These are phyloP conservation scores for Pammene fasciana DNA, from an alignment of 2,888 invertebrate species.

Conservation along the genomic window DNA sequence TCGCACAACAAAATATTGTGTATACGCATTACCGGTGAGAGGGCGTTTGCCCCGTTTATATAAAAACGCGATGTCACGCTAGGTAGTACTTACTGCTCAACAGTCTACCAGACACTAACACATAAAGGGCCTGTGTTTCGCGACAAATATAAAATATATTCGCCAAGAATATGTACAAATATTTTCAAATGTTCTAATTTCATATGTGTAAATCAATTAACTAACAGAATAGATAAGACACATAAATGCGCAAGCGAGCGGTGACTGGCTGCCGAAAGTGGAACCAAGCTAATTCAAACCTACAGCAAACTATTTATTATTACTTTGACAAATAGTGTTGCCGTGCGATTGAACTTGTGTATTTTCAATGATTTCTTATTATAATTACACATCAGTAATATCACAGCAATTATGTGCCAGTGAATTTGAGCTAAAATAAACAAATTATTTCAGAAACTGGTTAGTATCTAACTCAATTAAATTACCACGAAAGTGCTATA, in stretches of 20 bases:
- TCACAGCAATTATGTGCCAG: background rate
- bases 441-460: too few relatives aligned
- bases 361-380: too few relatives aligned
- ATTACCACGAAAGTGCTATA: background rate
- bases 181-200: conserved; percentile 26
- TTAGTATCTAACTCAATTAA: too few relatives aligned
- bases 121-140: conserved; percentile 9
- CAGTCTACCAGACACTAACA: conserved; percentile 15
- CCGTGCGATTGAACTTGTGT: background rate
- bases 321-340: background rate
- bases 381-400: background rate
- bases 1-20: conserved; percentile 23
- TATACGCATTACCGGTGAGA: conserved; percentile 61
- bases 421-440: background rate
- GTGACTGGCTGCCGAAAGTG: conserved; percentile 13
- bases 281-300: background rate
- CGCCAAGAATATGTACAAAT: conserved; percentile 16
- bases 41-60: conserved; percentile 47
- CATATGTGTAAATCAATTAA: conserved; percentile 26
- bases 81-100: background rate
- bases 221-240: conserved; percentile 18
- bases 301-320: background rate
- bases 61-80: conserved; percentile 28
- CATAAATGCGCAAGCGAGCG: conserved; percentile 31
- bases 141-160: conserved; percentile 24